Conservation (phyloP, 2,888 invertebrate species). For the Gerris lacustris region DNA sequence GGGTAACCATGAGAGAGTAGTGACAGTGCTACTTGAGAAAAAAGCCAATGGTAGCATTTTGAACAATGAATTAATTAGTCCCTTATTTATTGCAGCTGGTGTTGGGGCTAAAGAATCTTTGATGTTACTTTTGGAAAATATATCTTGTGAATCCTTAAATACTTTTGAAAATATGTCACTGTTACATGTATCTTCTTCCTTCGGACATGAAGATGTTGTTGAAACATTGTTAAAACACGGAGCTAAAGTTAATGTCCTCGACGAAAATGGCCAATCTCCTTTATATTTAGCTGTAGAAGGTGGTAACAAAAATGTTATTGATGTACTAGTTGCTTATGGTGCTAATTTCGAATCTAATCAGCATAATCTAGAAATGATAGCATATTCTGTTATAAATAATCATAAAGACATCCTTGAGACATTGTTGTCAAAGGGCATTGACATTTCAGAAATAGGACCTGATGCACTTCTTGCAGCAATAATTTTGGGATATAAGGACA, state of each 20-base stretch:
- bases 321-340: conserved; percentile 24
- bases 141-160: conserved; percentile 16
- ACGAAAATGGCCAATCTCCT: conserved; percentile 14
- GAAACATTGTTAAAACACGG: conserved; percentile 11
- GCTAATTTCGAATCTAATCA: no score
- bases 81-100: conserved; percentile 25
- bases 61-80: conserved; percentile 14
- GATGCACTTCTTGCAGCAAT: not conserved
- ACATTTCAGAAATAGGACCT: conserved; percentile 16
- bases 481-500: no score
- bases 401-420: conserved; percentile 23
- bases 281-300: conserved; percentile 20
- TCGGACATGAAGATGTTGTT: not conserved
- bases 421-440: conserved; percentile 24
- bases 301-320: conserved; percentile 13
- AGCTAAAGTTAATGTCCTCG: conserved; percentile 22
- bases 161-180: not conserved
- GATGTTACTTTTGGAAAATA: conserved; percentile 20
- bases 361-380: no score
- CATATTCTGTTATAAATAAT: conserved; percentile 11
- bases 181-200: not conserved
- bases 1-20: not conserved
- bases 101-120: conserved; percentile 21
- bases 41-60: not conserved
- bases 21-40: not conserved